Base-by-base conservation (phyloP, 2,888 invertebrate species). In the Harpalus rufipes region DNA sequence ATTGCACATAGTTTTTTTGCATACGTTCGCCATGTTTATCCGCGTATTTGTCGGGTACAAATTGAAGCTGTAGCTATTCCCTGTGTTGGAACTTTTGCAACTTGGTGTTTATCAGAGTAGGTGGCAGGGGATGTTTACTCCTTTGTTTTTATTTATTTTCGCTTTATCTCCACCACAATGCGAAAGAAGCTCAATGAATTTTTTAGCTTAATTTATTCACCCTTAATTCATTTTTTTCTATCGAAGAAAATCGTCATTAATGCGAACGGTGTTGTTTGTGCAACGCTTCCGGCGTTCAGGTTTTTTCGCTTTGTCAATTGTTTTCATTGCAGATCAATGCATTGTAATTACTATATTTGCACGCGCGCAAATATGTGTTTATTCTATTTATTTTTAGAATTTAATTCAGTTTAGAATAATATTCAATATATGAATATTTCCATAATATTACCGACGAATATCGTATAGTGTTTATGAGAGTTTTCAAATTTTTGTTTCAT, bases 121-220 rank as follows among this genome's bases (percentile, higher is more conserved):
- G 12, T 32, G 44, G 10, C 44, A 51, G 44, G 32, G 32, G 44
- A 41, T 81, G 81, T 72, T 81, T 32, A 81, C 81, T 68, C 6
- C 18, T 56, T 14, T 72, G 56, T 81, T 81, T 81, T 65, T 81
- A 81, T 65, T 81, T 81, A 81, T 81, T 72, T 81, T 68, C 32
- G 25, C 68, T 81, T 68, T 68, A 65, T 68, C 65, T 81, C 39
- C 0, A 63, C 80, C 80, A 56, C 63, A 80, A 39, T 18, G 10
- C 7, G 18, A 80, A 81, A 44, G 81, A 51, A 58, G 63, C 14
- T 72, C 72, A 81, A 81, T 81, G 81, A 68, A 81, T 81, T 81
- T 81, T 81, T 68, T 32, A 51, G 21, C 21, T 81, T 81, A 81
- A 81, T 81, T 72, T 81, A 81, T 80, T 80, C 80, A 80, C 80